Evolutionary conservation across 2,113 vertebrate species (phyloP), one percentile per base, ranked within the genome.

Genomic region (Phoenicopterus ruber): DNA sequence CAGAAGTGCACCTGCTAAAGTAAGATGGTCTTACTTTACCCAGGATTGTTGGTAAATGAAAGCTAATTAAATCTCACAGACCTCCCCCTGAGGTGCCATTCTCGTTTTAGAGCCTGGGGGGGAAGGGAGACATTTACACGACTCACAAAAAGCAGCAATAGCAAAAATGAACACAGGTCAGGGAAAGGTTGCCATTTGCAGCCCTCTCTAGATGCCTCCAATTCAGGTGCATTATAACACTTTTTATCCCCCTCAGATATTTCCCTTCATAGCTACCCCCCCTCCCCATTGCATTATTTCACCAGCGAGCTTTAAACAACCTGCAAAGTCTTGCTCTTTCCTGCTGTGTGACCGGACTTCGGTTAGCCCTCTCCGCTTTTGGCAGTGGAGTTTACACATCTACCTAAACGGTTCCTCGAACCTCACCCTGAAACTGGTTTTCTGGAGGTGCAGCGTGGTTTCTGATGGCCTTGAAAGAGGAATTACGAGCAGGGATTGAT

Each of bases 11-110:
- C 12, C 32, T 78, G n/a, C 42, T 62, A 84, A 94, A 79, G 59
- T 62, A 79, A 82, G 26, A 67, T 44, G 24, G 36, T 74, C 55
- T 88, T 49, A 52, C 49, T 94, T 90, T 71, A 74, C 42, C 83
- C 49, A 89, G 26, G 44, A 44, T 49, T 14, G 1, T 49, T 94
- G 73, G 52, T 69, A 85, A 90, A 91, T 58, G 65, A 79, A 82
- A 94, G 73, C 36, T 94, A 76, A 91, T 93, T 91, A 90, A 78
- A 80, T 80, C 36, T 85, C 70, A 57, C 59, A 65, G n/a, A 22
- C 28, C 42, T 82, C 13, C 44, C 70, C 29, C 54, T 65, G 49
- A 87, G 40, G 31, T 57, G 44, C 70, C 69, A 57, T 67, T 89
- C 54, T 19, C 40, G 40, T 77, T 95, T 80, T 72, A 82, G 78